These are phyloP conservation scores for Leptoclinus maculatus DNA, from an alignment of 2,797 vertebrate genomes.

Conservation along the genomic window DNA sequence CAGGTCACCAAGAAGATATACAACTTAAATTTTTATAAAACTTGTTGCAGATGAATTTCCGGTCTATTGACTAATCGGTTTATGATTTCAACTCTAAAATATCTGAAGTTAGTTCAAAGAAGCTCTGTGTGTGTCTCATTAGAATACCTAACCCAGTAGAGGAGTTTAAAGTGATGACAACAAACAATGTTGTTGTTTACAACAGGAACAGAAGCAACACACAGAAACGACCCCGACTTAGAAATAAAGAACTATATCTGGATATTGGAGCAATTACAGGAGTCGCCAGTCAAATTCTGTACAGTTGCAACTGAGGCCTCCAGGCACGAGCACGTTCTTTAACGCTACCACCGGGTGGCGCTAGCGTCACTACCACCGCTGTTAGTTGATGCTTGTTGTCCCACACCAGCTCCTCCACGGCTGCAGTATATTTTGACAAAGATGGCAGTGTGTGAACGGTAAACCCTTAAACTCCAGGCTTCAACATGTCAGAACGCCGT, in stretches of 20 bases:
- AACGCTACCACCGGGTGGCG: too few relatives aligned
- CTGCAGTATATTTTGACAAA: neutral
- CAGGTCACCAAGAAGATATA: too few relatives aligned
- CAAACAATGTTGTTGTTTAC: neutral
- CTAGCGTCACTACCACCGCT: too few relatives aligned
- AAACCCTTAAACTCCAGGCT: neutral
- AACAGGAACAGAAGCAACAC: neutral
- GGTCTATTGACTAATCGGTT: neutral
- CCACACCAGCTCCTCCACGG: neutral
- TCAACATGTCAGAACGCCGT: slow-evolving; percentile 1
- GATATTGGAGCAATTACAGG: too few relatives aligned
- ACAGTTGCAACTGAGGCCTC: neutral
- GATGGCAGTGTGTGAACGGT: slow-evolving; percentile 15
- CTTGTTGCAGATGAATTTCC: neutral
- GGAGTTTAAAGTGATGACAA: neutral
- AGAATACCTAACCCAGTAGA: neutral
- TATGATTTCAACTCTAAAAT: neutral
- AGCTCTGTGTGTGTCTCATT: neutral
- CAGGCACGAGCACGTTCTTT: too few relatives aligned
- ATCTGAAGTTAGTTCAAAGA: neutral
- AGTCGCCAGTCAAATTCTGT: neutral
- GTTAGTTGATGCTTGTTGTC: too few relatives aligned
- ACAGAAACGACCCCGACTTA: neutral
- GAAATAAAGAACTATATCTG: neutral
- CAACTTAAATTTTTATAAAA: neutral